phyloP scores from a whole-genome alignment of 2,888 invertebrate species.

The Chrysolina oricalcia region DNA sequence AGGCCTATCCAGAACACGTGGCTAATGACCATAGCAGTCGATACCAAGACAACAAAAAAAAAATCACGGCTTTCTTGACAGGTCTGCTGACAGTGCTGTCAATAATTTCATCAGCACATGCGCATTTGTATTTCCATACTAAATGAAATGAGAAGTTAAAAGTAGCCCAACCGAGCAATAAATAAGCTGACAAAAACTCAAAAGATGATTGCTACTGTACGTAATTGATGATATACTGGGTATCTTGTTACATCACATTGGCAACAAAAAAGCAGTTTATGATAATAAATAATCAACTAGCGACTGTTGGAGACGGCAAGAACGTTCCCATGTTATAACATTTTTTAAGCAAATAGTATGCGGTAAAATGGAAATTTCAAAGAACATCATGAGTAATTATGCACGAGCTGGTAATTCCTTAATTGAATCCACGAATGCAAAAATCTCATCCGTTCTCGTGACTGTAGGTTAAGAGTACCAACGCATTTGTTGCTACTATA shows the following conservation, averaged over 20 bases:
- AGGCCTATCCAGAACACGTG: too few species aligned
- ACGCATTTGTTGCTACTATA: constrained; percentile 62
- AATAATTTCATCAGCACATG: too few species aligned
- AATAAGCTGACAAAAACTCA: neutral
- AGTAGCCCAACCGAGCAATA: too few species aligned
- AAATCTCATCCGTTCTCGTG: constrained; percentile 57
- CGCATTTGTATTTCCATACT: too few species aligned
- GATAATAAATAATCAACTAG: neutral
- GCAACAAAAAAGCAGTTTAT: neutral
- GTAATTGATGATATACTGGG: neutral
- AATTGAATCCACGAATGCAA: constrained; percentile 56
- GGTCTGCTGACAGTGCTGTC: too few species aligned
- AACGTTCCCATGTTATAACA: neutral
- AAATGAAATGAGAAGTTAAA: too few species aligned
- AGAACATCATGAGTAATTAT: constrained; percentile 56
- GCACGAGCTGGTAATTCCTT: constrained; percentile 59
- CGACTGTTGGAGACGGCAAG: neutral
- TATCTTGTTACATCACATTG: neutral
- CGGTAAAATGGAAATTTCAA: constrained; percentile 49
- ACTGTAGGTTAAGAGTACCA: constrained; percentile 54
- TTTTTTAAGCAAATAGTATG: constrained; percentile 23
- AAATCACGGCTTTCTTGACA: too few species aligned
- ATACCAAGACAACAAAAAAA: too few species aligned
- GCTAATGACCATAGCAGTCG: too few species aligned
- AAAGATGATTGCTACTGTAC: neutral